These are phyloP conservation scores for Xyliphius kryptos DNA, from an alignment of 2,113 vertebrate genomes.

Conservation along the genomic window DNA sequence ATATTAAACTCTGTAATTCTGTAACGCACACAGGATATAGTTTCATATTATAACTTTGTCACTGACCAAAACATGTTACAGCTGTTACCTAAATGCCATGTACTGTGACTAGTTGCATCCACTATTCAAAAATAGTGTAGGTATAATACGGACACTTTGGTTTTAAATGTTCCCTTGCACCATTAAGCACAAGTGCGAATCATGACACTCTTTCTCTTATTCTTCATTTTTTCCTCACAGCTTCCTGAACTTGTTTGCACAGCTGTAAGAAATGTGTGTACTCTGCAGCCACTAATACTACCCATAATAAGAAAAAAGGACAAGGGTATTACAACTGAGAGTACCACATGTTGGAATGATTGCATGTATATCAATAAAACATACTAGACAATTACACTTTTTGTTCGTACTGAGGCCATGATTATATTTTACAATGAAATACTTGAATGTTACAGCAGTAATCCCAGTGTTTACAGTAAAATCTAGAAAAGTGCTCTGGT, in stretches of 20 bases:
- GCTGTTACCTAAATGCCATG: conserved; percentile 14
- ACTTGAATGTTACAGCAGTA: conserved; percentile 16
- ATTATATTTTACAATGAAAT: conserved; percentile 41
- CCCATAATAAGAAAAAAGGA: conserved; percentile 1
- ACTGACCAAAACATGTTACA: background rate
- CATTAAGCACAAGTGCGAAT: conserved; percentile 45
- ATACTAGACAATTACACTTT: conserved; percentile 40
- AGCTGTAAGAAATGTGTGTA: conserved; percentile 47
- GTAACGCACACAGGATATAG: too few relatives aligned
- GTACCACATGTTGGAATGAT: conserved; percentile 3
- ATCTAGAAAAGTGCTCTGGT: conserved; percentile 26
- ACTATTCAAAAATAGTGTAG: conserved; percentile 28
- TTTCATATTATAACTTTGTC: too few relatives aligned
- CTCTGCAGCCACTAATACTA: conserved; percentile 31
- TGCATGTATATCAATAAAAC: conserved; percentile 1
- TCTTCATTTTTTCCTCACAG: conserved; percentile 9
- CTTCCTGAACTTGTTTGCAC: conserved; percentile 41
- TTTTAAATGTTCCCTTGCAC: conserved; percentile 40
- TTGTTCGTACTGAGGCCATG: conserved; percentile 27
- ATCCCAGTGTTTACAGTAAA: conserved; percentile 25
- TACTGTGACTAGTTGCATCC: conserved; percentile 26
- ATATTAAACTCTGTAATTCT: too few relatives aligned
- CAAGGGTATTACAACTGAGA: conserved; percentile 16
- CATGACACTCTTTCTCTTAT: conserved; percentile 28
- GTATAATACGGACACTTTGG: conserved; percentile 42